Evolutionary conservation across 2,113 vertebrate species (phyloP).

Genomic region (Papio anubis): DNA sequence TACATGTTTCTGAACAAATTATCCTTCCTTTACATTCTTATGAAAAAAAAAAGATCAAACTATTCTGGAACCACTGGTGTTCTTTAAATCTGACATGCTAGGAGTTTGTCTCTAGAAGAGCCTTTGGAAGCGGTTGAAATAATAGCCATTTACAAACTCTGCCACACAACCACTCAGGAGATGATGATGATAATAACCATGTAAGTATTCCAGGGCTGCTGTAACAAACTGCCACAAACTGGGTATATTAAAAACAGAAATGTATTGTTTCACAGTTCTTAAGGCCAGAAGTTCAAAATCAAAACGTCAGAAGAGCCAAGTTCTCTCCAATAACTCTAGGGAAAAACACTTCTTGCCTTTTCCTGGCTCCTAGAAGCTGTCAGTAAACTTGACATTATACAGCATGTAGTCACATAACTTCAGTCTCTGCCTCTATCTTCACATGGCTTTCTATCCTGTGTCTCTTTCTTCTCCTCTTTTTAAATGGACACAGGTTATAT

Average conservation of each 20-base stretch:
- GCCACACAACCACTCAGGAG: neutral
- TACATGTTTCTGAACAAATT: neutral
- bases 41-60: neutral
- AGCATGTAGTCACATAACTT: neutral
- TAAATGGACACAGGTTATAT: neutral
- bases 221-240: neutral
- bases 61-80: neutral
- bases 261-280: neutral
- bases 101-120: neutral
- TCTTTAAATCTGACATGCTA: neutral
- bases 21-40: neutral
- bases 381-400: fast-evolving
- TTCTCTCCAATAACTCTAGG: neutral
- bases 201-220: neutral
- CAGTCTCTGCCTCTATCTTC: neutral
- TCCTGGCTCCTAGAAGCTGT: neutral
- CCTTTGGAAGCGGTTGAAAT: neutral
- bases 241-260: neutral
- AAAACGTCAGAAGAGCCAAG: neutral
- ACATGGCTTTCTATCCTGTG: neutral
- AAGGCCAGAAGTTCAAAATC: neutral
- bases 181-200: neutral
- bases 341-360: neutral
- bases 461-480: neutral
- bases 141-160: neutral